Evolutionary conservation across 1,140 invertebrate species (phyloP).

Genomic region (Bombus pyrosoma): DNA sequence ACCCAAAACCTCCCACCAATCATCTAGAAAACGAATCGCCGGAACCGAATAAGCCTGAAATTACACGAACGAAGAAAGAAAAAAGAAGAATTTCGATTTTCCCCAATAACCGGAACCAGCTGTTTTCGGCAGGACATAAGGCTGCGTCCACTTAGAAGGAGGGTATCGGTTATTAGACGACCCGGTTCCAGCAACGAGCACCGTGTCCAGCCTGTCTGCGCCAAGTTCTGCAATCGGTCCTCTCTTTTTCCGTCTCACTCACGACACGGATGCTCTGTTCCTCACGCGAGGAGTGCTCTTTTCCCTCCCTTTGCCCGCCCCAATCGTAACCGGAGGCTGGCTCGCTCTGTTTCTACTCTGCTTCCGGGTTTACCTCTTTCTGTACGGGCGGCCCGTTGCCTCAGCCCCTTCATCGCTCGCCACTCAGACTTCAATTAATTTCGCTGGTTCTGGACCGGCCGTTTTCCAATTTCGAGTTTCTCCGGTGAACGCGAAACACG

Average conservation of each 20-base stretch:
- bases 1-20: too few relatives aligned
- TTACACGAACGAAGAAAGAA: background rate
- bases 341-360: slow-evolving; percentile 26
- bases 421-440: slow-evolving; percentile 78
- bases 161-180: slow-evolving; percentile 51
- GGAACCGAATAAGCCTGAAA: background rate
- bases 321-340: background rate
- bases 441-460: slow-evolving; percentile 68
- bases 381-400: slow-evolving; percentile 48
- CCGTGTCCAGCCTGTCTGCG: slow-evolving; percentile 56
- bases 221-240: slow-evolving; percentile 64
- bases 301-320: background rate
- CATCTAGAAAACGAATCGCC: background rate
- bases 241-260: slow-evolving; percentile 34
- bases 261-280: slow-evolving; percentile 33
- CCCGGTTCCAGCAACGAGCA: slow-evolving; percentile 28
- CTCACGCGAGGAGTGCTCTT: slow-evolving; percentile 23
- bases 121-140: slow-evolving; percentile 19
- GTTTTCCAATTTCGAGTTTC: slow-evolving; percentile 78
- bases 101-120: background rate
- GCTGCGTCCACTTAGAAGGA: slow-evolving; percentile 23
- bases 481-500: slow-evolving; percentile 67
- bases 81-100: slow-evolving; percentile 18
- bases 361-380: slow-evolving; percentile 63
- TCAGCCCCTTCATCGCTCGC: slow-evolving; percentile 64